Percentiles rank a stretch among this genome's conserved stretches.
phyloP scores from a whole-genome alignment of 1,140 invertebrate genomes.

The Lordiphosa collinella region DNA sequence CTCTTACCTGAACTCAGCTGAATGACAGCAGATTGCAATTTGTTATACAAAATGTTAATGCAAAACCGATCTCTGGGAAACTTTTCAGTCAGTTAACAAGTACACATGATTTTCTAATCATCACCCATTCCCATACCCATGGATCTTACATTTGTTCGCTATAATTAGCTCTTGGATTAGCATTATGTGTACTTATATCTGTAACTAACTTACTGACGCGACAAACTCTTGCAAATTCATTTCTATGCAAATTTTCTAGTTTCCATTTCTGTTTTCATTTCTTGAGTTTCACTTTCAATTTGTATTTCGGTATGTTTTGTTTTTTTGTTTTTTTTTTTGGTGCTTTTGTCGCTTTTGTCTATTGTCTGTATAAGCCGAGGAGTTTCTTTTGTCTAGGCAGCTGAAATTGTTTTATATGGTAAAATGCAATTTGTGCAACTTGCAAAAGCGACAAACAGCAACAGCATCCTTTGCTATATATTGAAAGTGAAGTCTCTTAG shows the following conservation, averaged over 20 bases:
- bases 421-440: conserved; percentile 78
- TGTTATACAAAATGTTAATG: no score
- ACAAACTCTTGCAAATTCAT: conserved; percentile 70
- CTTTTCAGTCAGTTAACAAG: no score
- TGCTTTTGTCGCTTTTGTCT: conserved; percentile 57
- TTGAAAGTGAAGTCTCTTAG: conserved; percentile 77
- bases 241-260: conserved; percentile 76
- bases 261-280: conserved; percentile 59
- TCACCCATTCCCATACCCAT: conserved; percentile 4
- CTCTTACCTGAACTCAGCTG: no score
- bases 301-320: conserved; percentile 35
- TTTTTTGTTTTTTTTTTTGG: conserved; percentile 39
- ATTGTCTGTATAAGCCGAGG: conserved; percentile 47
- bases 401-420: conserved; percentile 76
- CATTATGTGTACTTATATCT: conserved; percentile 23
- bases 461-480: conserved; percentile 72
- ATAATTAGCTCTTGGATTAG: conserved; percentile 13
- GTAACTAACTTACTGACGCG: conserved; percentile 16
- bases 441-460: conserved; percentile 72
- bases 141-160: conserved; percentile 1
- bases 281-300: conserved; percentile 73
- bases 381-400: conserved; percentile 65
- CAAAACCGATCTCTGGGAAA: no score
- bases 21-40: no score
- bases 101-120: not conserved